Percentiles rank a stretch among this genome's conserved stretches.
phyloP scores from a whole-genome alignment of 2,888 invertebrate genomes.

The Tipula lateralis region DNA sequence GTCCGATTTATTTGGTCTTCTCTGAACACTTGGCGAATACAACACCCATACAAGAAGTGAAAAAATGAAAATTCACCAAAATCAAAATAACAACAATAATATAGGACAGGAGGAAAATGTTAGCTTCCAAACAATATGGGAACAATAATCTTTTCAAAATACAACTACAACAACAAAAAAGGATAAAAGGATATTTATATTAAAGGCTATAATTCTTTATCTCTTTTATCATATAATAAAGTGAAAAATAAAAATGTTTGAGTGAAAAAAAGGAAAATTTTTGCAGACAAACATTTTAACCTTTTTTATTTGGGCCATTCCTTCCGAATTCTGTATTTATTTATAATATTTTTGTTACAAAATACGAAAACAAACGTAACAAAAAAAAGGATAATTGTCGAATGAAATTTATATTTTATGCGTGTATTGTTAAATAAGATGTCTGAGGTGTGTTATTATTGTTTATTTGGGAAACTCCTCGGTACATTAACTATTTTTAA shows the following conservation, averaged over 20 bases:
- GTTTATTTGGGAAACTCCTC: not conserved
- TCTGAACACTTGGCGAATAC: not conserved
- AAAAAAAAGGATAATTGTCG: not conserved
- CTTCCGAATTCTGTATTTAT: not conserved
- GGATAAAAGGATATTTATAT: slow-evolving; percentile 24
- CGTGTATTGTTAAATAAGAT: not conserved
- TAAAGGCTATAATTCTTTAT: slow-evolving; percentile 11
- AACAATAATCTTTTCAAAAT: slow-evolving; percentile 11
- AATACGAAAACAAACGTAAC: not conserved
- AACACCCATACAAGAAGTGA: not conserved
- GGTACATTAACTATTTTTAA: too few species aligned
- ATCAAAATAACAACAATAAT: not conserved
- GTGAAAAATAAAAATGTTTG: slow-evolving; percentile 12
- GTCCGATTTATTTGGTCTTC: not conserved
- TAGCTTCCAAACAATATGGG: not conserved
- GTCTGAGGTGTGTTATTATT: not conserved
- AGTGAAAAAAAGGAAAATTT: not conserved
- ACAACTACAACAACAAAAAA: not conserved
- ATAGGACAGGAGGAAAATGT: not conserved
- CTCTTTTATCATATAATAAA: slow-evolving; percentile 19
- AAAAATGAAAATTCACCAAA: not conserved
- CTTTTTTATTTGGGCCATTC: not conserved
- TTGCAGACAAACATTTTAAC: not conserved
- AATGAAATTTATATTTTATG: not conserved
- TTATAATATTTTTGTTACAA: not conserved